Evolutionary conservation across 2,113 vertebrate genomes (phyloP).

Genomic region (Pluvianellus socialis): DNA sequence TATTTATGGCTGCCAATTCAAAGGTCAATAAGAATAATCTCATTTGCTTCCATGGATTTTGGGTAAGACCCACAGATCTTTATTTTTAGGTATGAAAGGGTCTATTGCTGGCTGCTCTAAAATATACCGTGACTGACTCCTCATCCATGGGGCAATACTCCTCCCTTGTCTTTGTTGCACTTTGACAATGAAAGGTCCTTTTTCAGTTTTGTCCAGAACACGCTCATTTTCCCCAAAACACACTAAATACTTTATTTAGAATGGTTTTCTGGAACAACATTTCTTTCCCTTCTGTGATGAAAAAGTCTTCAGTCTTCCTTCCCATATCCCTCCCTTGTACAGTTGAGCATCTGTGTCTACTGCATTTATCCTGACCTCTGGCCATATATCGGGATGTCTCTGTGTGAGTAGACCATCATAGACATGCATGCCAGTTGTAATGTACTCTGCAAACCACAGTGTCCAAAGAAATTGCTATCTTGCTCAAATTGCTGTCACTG

Average conservation of each 20-base stretch:
- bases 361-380: background rate
- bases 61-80: background rate
- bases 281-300: background rate
- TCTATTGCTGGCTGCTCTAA: constrained; percentile 47
- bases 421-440: background rate
- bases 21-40: constrained; percentile 53
- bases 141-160: background rate
- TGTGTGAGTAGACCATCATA: background rate
- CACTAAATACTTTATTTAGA: background rate
- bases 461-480: background rate
- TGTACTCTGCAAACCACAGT: background rate
- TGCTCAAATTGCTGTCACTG: background rate
- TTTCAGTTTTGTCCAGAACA: background rate
- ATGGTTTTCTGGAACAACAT: background rate
- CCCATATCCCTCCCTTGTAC: background rate
- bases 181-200: constrained; percentile 34
- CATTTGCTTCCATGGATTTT: background rate
- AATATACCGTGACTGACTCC: background rate
- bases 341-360: background rate
- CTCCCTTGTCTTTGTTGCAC: background rate
- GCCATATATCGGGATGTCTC: background rate
- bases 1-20: background rate
- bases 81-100: constrained; percentile 71
- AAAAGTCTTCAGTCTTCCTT: background rate
- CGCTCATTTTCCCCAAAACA: background rate